These are phyloP conservation scores for Grammomys dolichurus DNA, from an alignment of 2,113 vertebrate genomes.

Conservation along the genomic window DNA sequence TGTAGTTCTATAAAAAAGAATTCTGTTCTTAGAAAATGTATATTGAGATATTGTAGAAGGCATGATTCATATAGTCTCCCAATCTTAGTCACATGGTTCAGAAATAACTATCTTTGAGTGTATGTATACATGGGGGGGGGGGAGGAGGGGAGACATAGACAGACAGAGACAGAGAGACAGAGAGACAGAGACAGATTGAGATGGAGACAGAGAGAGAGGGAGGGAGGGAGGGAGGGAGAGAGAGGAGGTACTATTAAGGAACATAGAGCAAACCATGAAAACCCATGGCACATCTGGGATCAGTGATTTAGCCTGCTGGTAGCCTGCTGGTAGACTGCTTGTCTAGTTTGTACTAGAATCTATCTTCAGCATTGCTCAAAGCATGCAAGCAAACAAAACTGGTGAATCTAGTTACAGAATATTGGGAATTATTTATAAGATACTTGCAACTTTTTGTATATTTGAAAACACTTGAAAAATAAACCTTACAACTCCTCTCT, in stretches of 20 bases:
- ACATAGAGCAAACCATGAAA: background rate
- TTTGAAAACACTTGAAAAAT: conserved; percentile 59
- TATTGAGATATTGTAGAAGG: background rate
- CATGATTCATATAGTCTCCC: background rate
- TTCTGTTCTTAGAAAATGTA: background rate
- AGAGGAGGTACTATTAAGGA: background rate
- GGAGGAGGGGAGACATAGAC: too few relatives aligned
- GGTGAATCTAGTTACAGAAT: background rate
- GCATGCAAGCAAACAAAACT: background rate
- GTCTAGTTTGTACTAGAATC: background rate
- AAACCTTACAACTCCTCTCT: background rate
- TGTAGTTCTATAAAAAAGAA: background rate
- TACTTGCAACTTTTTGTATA: background rate
- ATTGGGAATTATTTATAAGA: background rate
- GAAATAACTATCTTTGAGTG: background rate
- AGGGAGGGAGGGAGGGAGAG: too few relatives aligned
- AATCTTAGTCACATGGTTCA: background rate
- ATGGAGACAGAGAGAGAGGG: background rate
- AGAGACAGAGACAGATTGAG: background rate
- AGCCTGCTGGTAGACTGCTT: background rate
- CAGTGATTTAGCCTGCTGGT: background rate
- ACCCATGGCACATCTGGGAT: background rate
- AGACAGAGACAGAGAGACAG: background rate
- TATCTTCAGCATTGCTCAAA: background rate
- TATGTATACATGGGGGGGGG: background rate